Base-by-base conservation (phyloP, 1,140 invertebrate genomes). In the Mactra quadrangularis region DNA sequence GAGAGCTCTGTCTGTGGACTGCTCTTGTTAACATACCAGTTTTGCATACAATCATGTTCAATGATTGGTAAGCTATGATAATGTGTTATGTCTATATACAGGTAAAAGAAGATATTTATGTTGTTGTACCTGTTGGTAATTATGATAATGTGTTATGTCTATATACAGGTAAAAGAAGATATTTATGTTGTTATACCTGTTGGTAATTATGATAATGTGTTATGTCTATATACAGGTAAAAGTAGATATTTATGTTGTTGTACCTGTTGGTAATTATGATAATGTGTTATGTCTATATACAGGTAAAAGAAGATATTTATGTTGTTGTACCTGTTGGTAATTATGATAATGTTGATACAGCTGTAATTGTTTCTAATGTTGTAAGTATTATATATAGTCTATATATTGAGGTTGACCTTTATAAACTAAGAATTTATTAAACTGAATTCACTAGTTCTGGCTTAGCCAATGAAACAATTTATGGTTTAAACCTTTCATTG, bases 131-230 rank as follows among this genome's bases (percentile, higher is more conserved):
- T 41, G 38, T 41, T 7, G 38, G 6, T 41, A 15, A 41, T 15
- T 41, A 15, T 41, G 38, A 41, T 41, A 15, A 15, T 7, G 38
- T 41, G 15, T 7, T 41, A 15, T 41, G 38, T 41, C 38, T 22
- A 62, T 47, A n/a, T 66, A n/a, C 60, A 89, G 88, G 72, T 87
- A 3, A 45, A 72, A 17, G 29, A 27, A 27, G 45, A 75, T 7
- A 85, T 71, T 41, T 88, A 88, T 47, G 70, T 88, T 68, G 85
- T 81, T 35, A 64, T 89, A 33, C 88, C 87, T 27, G 15, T 89
- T 9, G 19, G 35, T 15, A 45, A 66, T 19, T 59, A 68, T 55
- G 83, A 87, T 41, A 62, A 85, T 27, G 75, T 82, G n/a, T n/a
- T n/a, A n/a, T n/a, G n/a, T n/a, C n/a, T n/a, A n/a, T n/a, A n/a